Evolutionary conservation across 2,797 vertebrate genomes (phyloP).

Genomic region (Clarias pachynema): DNA sequence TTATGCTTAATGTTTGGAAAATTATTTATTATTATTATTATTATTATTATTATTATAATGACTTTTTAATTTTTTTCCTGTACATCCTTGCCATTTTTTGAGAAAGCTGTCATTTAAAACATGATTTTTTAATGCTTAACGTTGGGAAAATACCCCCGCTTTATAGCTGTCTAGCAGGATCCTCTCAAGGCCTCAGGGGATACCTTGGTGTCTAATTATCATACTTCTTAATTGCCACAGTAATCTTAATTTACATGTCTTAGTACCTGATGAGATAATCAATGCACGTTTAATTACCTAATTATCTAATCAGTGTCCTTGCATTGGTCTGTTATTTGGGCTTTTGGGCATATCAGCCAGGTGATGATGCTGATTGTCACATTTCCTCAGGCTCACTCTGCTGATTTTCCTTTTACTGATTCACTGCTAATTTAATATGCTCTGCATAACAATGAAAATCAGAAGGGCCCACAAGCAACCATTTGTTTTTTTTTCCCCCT

Average conservation of each 20-base stretch:
- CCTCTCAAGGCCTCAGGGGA: neutral
- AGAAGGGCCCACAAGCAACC: neutral
- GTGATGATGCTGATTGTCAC: constrained; percentile 14
- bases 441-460: constrained; percentile 48
- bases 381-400: constrained; percentile 55
- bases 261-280: constrained; percentile 60
- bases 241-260: constrained; percentile 63
- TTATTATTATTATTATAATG: neutral
- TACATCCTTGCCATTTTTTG: neutral
- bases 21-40: neutral
- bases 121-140: neutral
- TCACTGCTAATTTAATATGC: constrained; percentile 59
- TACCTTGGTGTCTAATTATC: constrained; percentile 17
- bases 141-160: neutral
- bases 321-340: constrained; percentile 5
- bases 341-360: constrained; percentile 19
- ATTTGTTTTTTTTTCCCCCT: neutral
- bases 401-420: constrained; percentile 36
- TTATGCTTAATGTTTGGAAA: too few species aligned
- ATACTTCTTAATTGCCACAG: constrained; percentile 42
- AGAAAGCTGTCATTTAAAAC: neutral
- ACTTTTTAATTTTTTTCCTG: neutral
- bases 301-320: constrained; percentile 57
- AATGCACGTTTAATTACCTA: constrained; percentile 56
- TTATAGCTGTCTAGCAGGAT: constrained; percentile 4